Evolutionary conservation across 2,888 invertebrate genomes (phyloP).

Genomic region (Acanthacorydalis orientalis): DNA sequence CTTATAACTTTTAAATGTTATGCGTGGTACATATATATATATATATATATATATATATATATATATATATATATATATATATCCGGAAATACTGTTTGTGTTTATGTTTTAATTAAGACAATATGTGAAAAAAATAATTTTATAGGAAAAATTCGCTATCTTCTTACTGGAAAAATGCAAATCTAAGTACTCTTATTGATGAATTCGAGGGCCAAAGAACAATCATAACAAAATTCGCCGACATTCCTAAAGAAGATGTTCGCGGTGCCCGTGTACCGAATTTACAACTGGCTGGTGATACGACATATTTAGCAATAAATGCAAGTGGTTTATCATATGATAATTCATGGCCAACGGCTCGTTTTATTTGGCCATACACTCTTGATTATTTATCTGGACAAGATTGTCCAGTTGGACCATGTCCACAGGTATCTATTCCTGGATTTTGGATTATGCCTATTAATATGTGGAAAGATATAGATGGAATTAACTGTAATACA

Average conservation of each 20-base stretch:
- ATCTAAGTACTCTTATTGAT: conserved; percentile 27
- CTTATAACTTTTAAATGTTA: too few species aligned
- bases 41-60: too few species aligned
- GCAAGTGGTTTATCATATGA: conserved; percentile 35
- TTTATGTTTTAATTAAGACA: too few species aligned
- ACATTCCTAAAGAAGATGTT: conserved; percentile 28
- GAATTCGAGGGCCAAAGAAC: conserved; percentile 43
- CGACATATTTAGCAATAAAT: conserved; percentile 26
- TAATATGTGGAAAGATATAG: conserved; percentile 30
- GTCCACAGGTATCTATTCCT: conserved; percentile 28
- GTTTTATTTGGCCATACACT: conserved; percentile 41
- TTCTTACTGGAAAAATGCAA: conserved; percentile 38
- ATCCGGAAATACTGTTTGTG: too few species aligned
- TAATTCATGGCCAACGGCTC: conserved; percentile 36
- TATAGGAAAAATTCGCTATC: background rate
- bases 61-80: too few species aligned
- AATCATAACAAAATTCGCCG: conserved; percentile 33
- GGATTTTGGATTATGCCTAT: conserved; percentile 45
- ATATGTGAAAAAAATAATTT: background rate
- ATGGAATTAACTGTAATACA: conserved; percentile 33
- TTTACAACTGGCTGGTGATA: conserved; percentile 36
- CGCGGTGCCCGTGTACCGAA: conserved; percentile 35
- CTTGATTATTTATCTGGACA: conserved; percentile 33
- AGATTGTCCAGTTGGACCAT: conserved; percentile 35
- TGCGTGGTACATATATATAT: too few species aligned